phyloP scores from a whole-genome alignment of 2,888 invertebrate genomes.

The Sarcophaga subvicina region DNA sequence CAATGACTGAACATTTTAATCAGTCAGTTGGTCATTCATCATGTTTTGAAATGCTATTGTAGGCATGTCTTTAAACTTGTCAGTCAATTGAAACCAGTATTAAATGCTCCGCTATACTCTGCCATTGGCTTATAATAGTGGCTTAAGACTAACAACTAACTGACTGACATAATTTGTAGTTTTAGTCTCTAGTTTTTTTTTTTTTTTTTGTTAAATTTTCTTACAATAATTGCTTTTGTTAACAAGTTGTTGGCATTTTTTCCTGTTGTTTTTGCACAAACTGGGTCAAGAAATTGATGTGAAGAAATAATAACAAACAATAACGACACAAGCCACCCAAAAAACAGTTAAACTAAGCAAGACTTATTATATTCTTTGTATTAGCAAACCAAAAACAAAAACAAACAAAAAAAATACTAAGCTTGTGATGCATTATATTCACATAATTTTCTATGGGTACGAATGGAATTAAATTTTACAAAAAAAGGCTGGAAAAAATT shows the following conservation, averaged over 20 bases:
- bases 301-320: conserved; percentile 44
- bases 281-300: conserved; percentile 61
- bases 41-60: conserved; percentile 28
- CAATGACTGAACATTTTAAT: neutral
- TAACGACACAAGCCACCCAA: conserved; percentile 18
- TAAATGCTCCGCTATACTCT: neutral
- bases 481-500: too few relatives aligned
- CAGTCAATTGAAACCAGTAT: conserved; percentile 38
- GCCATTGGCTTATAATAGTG: conserved; percentile 5
- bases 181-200: conserved; percentile 10
- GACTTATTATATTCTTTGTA: conserved; percentile 9
- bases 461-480: too few relatives aligned
- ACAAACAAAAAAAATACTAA: neutral
- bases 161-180: conserved; percentile 57
- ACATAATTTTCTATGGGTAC: neutral
- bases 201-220: neutral
- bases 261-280: conserved; percentile 30
- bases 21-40: conserved; percentile 6
- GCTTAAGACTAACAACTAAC: neutral
- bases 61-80: neutral
- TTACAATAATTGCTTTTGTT: conserved; percentile 51
- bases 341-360: conserved; percentile 13
- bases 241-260: conserved; percentile 47
- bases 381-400: neutral
- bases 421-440: conserved; percentile 5